Conservation (phyloP, 2,888 invertebrate species). For the Clepsis dumicolana region DNA sequence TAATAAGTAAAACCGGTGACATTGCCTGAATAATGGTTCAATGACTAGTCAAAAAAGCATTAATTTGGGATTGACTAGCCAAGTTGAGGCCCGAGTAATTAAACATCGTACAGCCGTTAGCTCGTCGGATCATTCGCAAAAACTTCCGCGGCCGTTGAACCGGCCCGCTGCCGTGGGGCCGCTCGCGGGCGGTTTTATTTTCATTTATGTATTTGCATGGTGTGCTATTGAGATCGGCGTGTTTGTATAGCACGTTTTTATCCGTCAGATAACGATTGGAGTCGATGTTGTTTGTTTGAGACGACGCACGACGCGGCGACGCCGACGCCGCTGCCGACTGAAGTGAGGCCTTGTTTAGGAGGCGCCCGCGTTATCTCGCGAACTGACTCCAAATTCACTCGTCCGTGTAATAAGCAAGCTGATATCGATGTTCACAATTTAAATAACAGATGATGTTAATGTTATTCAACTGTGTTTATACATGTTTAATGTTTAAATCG, state of each 20-base stretch:
- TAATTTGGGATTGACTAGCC: constrained; percentile 9
- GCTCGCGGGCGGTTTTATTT: constrained; percentile 63
- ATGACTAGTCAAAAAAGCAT: constrained; percentile 9
- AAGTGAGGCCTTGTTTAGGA: constrained; percentile 76
- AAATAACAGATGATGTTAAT: constrained; percentile 45
- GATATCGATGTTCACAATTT: constrained; percentile 61
- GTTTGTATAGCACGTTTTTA: constrained; percentile 53
- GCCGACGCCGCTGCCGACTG: constrained; percentile 51
- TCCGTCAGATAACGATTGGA: constrained; percentile 66
- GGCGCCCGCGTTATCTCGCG: constrained; percentile 76
- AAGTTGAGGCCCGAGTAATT: constrained; percentile 24
- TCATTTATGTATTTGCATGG: constrained; percentile 59
- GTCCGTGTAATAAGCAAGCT: constrained; percentile 69
- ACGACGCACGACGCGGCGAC: constrained; percentile 53
- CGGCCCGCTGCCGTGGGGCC: constrained; percentile 57
- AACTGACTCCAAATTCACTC: constrained; percentile 72
- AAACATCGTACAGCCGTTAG: constrained; percentile 49
- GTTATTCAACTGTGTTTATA: constrained; percentile 31
- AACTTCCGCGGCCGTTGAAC: constrained; percentile 73
- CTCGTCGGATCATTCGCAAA: constrained; percentile 68
- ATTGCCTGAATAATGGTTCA: not conserved
- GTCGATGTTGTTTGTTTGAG: constrained; percentile 73
- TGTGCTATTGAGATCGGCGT: constrained; percentile 65
- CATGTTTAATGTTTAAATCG: constrained; percentile 16
- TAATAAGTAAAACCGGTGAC: not conserved